These are phyloP conservation scores for Ochropacha duplaris DNA, from an alignment of 2,888 invertebrate genomes.

Conservation along the genomic window DNA sequence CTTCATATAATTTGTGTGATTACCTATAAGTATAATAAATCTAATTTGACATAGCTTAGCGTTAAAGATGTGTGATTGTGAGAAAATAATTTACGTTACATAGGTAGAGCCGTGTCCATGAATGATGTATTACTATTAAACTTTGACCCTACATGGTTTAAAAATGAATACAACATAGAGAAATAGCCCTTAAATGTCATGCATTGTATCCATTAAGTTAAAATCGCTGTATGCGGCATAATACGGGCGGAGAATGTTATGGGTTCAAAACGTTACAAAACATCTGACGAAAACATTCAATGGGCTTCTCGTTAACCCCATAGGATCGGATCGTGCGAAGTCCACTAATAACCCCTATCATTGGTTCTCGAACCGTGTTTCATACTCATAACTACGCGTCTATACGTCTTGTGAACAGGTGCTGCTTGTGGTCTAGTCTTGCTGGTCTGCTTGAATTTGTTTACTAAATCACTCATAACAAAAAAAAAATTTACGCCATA, in stretches of 20 bases:
- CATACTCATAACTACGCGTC: neutral
- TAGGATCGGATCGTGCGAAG: constrained; percentile 35
- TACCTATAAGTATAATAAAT: no score
- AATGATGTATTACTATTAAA: neutral
- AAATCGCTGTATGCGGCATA: neutral
- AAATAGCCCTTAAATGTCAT: neutral
- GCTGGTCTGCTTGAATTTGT: no score
- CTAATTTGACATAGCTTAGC: no score
- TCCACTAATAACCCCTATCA: constrained; percentile 28
- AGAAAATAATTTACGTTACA: neutral
- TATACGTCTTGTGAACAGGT: no score
- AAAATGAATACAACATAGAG: neutral
- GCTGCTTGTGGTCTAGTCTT: no score
- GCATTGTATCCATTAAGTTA: constrained; percentile 1
- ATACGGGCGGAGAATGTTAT: neutral
- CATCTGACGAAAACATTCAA: constrained; percentile 30
- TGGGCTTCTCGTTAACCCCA: constrained; percentile 36
- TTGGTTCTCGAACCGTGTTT: neutral
- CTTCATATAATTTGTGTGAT: no score
- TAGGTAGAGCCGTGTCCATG: neutral
- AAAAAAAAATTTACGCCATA: no score
- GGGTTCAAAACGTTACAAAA: constrained; percentile 7
- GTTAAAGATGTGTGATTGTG: no score
- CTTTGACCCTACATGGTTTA: neutral
- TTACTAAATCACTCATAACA: no score